Conservation (phyloP, 1,140 invertebrate species). For the Microplitis demolitor region DNA sequence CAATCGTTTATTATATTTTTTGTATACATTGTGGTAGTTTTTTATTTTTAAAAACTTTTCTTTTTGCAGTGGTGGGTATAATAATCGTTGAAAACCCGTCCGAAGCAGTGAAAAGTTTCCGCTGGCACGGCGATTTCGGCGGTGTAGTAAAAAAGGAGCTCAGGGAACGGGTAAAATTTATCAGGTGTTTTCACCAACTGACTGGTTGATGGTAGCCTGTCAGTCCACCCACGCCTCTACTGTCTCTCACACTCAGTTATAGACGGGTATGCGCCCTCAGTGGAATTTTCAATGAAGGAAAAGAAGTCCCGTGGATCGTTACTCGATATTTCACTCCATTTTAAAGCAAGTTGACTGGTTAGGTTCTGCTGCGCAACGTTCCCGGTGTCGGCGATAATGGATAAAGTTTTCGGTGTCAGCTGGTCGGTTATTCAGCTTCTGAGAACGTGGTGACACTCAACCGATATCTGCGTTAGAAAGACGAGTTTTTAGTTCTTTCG, state of each 20-base stretch:
- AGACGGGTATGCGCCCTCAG: neutral
- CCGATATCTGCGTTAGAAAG: constrained; percentile 10
- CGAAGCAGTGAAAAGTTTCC: neutral
- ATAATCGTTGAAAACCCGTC: neutral
- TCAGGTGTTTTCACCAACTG: constrained; percentile 21
- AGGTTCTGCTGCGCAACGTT: constrained; percentile 10
- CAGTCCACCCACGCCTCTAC: neutral
- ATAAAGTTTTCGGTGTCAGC: constrained; percentile 32
- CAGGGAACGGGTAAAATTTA: neutral
- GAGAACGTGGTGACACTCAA: neutral
- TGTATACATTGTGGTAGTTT: too few species aligned
- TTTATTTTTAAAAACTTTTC: too few species aligned
- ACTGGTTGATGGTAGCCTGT: neutral
- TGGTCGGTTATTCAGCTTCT: constrained; percentile 14
- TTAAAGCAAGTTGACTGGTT: constrained; percentile 23
- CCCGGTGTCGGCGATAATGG: constrained; percentile 27
- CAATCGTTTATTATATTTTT: neutral
- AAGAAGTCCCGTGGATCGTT: constrained; percentile 26
- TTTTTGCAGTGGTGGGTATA: too few species aligned
- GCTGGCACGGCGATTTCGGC: neutral
- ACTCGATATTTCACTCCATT: constrained; percentile 35
- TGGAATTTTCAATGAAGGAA: constrained; percentile 17
- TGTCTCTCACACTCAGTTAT: neutral
- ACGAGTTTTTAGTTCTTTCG: neutral
- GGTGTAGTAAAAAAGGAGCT: neutral